These are phyloP conservation scores for Xenopus petersii DNA, from an alignment of 2,797 vertebrate genomes.

Conservation along the genomic window DNA sequence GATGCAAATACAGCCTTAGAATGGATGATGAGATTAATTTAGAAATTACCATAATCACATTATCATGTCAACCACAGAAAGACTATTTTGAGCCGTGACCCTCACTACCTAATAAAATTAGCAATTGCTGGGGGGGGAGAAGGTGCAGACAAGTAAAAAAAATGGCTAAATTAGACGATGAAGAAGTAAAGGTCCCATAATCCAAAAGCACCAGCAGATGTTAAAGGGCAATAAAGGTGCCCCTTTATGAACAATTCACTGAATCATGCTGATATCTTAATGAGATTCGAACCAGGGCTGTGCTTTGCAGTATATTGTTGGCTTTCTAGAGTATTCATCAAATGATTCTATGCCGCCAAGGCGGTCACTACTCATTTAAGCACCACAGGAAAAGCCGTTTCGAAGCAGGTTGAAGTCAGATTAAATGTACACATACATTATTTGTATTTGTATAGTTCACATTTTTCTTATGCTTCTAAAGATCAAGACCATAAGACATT, in stretches of 20 bases:
- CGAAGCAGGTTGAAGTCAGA: conserved; percentile 23
- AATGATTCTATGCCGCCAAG: conserved; percentile 26
- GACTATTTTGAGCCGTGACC: background rate
- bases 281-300: conserved; percentile 35
- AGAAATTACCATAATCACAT: conserved; percentile 6
- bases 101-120: background rate
- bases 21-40: conserved; percentile 8
- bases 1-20: background rate
- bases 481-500: too few relatives aligned
- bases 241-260: conserved; percentile 30
- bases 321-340: conserved; percentile 37
- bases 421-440: conserved; percentile 30
- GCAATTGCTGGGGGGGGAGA: background rate
- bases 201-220: conserved; percentile 38
- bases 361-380: conserved; percentile 38
- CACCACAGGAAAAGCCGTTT: conserved; percentile 24
- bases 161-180: conserved; percentile 21
- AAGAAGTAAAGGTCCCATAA: conserved; percentile 32
- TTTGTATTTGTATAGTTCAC: conserved; percentile 14
- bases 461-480: too few relatives aligned
- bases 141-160: conserved; percentile 10
- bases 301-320: conserved; percentile 19
- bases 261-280: conserved; percentile 46
- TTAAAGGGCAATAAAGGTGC: conserved; percentile 47
- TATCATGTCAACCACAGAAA: conserved; percentile 1